A percentile compares a stretch with the other conserved stretches of the same genome.
phyloP scores from a whole-genome alignment of 1,140 invertebrate genomes.

The Nasonia vitripennis region DNA sequence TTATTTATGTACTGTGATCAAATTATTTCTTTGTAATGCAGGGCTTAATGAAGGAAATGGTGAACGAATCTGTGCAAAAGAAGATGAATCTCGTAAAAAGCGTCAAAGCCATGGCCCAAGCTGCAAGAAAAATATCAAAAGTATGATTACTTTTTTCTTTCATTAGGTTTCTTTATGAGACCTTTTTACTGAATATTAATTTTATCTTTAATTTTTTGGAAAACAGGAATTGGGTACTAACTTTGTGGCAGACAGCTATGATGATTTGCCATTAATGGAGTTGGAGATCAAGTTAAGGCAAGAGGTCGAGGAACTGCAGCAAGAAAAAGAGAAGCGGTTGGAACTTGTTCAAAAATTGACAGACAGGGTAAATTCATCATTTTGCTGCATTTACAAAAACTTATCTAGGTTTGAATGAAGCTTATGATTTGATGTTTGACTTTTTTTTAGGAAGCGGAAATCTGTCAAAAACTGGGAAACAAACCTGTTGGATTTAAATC shows the following conservation, averaged over 20 bases:
- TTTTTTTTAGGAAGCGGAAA: constrained; percentile 55
- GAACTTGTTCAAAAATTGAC: constrained; percentile 59
- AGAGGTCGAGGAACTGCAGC: constrained; percentile 59
- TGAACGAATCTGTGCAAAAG: constrained; percentile 60
- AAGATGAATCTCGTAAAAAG: constrained; percentile 57
- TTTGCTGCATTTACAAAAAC: not conserved
- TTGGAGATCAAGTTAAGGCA: constrained; percentile 58
- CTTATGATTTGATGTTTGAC: not conserved
- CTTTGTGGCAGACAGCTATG: constrained; percentile 53
- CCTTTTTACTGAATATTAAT: constrained; percentile 26
- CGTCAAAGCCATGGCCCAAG: constrained; percentile 58
- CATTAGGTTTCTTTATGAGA: not conserved
- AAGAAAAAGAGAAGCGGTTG: constrained; percentile 63
- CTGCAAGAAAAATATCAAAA: constrained; percentile 56
- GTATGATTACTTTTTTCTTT: constrained; percentile 43
- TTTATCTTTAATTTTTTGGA: constrained; percentile 28
- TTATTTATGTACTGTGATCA: constrained; percentile 6
- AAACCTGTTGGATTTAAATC: constrained; percentile 55
- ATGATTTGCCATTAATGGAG: constrained; percentile 61
- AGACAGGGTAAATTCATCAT: constrained; percentile 54
- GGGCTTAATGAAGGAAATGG: constrained; percentile 65
- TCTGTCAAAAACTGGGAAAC: constrained; percentile 60
- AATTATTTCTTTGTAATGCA: constrained; percentile 39
- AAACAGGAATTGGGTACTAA: constrained; percentile 61
- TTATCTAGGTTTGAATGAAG: not conserved